phyloP scores from a whole-genome alignment of 2,113 vertebrate genomes.

The Phyllostomus hastatus region DNA sequence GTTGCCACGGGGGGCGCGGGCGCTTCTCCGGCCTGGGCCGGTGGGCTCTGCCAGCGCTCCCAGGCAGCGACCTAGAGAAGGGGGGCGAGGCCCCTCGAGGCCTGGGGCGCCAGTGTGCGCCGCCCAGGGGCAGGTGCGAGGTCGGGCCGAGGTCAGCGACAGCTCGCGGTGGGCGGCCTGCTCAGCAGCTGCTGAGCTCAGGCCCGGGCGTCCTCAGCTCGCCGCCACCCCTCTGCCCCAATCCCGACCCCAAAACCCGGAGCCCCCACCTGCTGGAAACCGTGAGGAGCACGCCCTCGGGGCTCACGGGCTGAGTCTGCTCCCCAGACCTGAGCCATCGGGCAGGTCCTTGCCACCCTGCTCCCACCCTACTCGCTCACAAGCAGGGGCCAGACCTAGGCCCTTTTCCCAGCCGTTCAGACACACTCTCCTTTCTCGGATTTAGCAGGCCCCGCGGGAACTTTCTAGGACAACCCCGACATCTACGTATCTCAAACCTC shows the following conservation, averaged over 20 bases:
- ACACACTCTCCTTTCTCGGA: not conserved
- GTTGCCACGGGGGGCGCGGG: not conserved
- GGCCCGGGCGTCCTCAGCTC: not conserved
- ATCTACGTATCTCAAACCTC: not conserved
- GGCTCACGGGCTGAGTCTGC: not conserved
- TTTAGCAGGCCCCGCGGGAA: not conserved
- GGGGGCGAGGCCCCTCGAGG: not conserved
- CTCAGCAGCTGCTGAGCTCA: not conserved
- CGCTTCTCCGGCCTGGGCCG: not conserved
- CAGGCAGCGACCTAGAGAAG: not conserved
- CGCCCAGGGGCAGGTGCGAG: not conserved
- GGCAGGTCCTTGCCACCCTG: not conserved
- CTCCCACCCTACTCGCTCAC: not conserved
- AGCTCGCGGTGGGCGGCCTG: not conserved
- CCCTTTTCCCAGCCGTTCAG: not conserved
- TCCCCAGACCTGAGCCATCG: not conserved
- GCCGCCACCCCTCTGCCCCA: not conserved
- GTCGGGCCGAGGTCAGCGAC: conserved; percentile 11
- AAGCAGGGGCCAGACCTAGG: not conserved
- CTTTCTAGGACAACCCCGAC: not conserved
- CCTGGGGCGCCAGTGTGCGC: not conserved
- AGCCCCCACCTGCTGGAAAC: not conserved
- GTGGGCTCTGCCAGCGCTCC: not conserved
- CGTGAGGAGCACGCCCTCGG: not conserved
- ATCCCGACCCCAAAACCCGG: not conserved